phyloP scores from a whole-genome alignment of 2,113 vertebrate genomes.

The Zosterops lateralis region DNA sequence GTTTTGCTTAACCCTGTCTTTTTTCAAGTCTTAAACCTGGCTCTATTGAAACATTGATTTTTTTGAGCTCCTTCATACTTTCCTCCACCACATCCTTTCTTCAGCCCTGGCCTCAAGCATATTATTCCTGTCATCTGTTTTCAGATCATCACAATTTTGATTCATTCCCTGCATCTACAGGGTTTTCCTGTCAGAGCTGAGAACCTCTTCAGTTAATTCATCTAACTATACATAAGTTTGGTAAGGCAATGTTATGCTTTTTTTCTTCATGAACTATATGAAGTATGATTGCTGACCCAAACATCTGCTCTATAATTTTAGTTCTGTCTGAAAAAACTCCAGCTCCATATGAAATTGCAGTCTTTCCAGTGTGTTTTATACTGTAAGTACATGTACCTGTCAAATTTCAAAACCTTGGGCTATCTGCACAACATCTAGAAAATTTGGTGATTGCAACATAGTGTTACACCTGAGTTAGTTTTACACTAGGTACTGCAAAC shows the following conservation, averaged over 20 bases:
- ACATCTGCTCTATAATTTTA: neutral
- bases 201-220: neutral
- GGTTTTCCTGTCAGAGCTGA: neutral
- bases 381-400: neutral
- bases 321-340: neutral
- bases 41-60: neutral
- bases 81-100: neutral
- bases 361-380: neutral
- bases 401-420: neutral
- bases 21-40: neutral
- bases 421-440: neutral
- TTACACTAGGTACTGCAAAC: neutral
- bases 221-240: neutral
- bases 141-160: neutral
- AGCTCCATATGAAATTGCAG: neutral
- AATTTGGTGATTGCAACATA: neutral
- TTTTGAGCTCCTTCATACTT: neutral
- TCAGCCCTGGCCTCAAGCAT: neutral
- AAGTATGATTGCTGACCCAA: neutral
- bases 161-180: neutral
- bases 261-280: neutral
- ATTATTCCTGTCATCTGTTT: neutral
- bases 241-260: neutral
- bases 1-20: neutral
- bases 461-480: neutral